Evolutionary conservation across 2,113 vertebrate species (phyloP), one percentile per base, ranked within the genome.

Genomic region (Coreoperca whiteheadi): DNA sequence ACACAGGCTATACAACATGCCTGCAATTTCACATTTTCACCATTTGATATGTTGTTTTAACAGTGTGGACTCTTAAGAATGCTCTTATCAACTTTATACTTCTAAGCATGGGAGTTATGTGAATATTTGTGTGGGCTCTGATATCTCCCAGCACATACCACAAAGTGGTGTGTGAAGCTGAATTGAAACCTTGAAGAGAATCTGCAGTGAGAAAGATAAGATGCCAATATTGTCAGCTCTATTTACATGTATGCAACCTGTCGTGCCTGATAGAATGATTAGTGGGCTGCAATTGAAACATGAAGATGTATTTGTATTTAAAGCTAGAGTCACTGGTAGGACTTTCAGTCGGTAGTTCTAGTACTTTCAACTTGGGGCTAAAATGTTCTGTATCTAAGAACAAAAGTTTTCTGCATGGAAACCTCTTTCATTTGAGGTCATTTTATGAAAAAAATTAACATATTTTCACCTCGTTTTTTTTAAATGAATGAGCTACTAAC

Each of bases 201-300:
- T 23, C 34, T 60, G 30, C 30, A 51, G 53, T 28, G 18, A 34
- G 30, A 74, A 59, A 60, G 66, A 79, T 41, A 53, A 46, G 53
- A 69, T 30, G 43, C 15, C 30, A 5, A 2, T 51, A 21, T 8
- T 50, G 23, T 65, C 61, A 39, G 16, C 34, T 34, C 15, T 32
- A 25, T 50, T 80, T 18, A 32, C 4, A 66, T 28, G 10, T 2
- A 60, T 34, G 46, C 21, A 69, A 30, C 30, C 53, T 74, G 15
- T 15, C 39, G 28, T 34, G 37, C 7, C 25, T 25, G 69, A 64
- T 21, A 48, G 37, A 43, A 4, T 3, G 12, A 41, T 32, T 18
- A 21, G 18, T 10, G 3, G 37, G 15, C 18, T 46, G 10, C 15
- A 73, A 73, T 46, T 9, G 25, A 56, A 25, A 73, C 30, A 15